Evolutionary conservation across 1,140 invertebrate genomes (phyloP).

Genomic region (Drosophila paulistorum): DNA sequence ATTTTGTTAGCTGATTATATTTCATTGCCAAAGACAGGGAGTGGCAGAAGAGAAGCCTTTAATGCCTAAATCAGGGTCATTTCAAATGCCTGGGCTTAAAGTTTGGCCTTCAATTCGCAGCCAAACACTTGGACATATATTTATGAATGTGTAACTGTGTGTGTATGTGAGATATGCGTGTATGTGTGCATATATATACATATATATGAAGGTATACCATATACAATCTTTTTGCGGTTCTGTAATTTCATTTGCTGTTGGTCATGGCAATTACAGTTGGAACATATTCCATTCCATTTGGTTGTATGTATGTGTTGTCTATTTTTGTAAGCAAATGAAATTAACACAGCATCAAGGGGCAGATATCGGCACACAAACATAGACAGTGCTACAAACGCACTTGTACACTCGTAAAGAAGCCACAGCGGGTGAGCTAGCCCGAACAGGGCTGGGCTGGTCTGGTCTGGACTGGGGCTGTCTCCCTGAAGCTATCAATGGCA

Average conservation of each 20-base stretch:
- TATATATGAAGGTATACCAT: constrained; percentile 7
- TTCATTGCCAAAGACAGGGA: not conserved
- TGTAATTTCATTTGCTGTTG: constrained; percentile 22
- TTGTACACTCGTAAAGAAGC: constrained; percentile 20
- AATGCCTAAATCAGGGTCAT: constrained; percentile 8
- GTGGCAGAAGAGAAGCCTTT: not conserved
- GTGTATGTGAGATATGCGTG: not conserved
- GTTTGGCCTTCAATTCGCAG: not conserved
- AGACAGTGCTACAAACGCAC: not conserved
- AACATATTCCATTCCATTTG: constrained; percentile 49
- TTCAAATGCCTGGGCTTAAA: constrained; percentile 5
- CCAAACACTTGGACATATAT: not conserved
- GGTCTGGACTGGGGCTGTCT: constrained; percentile 1
- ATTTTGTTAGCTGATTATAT: constrained; percentile 6
- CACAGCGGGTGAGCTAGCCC: constrained; percentile 26
- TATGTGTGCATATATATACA: not conserved
- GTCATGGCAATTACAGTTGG: constrained; percentile 45
- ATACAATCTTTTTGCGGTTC: constrained; percentile 11
- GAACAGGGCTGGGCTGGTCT: no score
- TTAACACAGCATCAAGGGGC: constrained; percentile 68
- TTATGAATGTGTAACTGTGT: not conserved
- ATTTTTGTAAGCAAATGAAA: constrained; percentile 73
- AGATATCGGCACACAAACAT: constrained; percentile 15
- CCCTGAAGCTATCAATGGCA: constrained; percentile 48
- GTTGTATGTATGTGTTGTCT: constrained; percentile 59